Evolutionary conservation across 2,797 vertebrate species (phyloP).

Genomic region (Gambusia yucatana): DNA sequence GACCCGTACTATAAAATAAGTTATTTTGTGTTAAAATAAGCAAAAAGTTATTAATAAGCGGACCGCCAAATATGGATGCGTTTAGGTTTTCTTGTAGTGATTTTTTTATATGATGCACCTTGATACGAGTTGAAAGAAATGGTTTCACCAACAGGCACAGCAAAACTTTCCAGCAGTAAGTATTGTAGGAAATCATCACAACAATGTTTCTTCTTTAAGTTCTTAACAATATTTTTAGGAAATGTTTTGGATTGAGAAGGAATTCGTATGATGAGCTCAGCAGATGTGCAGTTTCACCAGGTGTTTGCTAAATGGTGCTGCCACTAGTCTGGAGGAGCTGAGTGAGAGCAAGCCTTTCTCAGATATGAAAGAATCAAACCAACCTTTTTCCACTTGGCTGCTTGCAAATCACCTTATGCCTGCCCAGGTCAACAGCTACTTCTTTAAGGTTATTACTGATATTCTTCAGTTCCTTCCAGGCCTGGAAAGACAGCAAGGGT

Average conservation of each 20-base stretch:
- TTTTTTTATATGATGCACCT: constrained; percentile 18
- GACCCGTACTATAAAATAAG: constrained; percentile 17
- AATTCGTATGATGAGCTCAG: neutral
- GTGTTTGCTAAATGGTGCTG: neutral
- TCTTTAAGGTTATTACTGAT: neutral
- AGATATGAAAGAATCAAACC: too few relatives aligned
- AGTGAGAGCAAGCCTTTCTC: neutral
- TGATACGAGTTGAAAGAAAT: neutral
- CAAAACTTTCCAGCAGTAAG: neutral
- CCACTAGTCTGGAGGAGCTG: neutral
- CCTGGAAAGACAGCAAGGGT: neutral
- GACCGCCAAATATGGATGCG: neutral
- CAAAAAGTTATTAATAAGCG: neutral
- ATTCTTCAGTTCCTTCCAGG: neutral
- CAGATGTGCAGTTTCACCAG: too few relatives aligned
- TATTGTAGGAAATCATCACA: neutral
- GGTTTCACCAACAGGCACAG: neutral
- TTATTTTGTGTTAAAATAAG: neutral
- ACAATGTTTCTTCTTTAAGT: too few relatives aligned
- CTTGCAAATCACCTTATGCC: neutral
- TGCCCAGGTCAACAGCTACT: neutral
- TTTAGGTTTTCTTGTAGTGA: neutral
- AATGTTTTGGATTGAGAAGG: too few relatives aligned
- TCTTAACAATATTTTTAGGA: too few relatives aligned
- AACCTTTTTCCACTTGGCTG: too few relatives aligned